Evolutionary conservation across 2,888 invertebrate species (phyloP).

Genomic region (Nipponacmea schrenckii): DNA sequence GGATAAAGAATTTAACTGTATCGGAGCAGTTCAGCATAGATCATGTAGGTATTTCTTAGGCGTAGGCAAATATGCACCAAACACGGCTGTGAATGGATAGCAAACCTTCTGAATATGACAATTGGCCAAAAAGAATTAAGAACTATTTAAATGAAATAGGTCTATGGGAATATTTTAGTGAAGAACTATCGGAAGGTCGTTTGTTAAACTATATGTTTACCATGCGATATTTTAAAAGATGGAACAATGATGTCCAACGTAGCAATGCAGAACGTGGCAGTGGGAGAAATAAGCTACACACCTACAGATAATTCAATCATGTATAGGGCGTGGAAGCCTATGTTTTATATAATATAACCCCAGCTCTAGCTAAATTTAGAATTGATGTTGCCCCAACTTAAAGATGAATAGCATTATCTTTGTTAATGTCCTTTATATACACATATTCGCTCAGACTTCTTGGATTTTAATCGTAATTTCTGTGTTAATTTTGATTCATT

Average conservation of each 20-base stretch:
- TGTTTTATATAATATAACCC: not conserved
- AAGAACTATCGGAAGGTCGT: not conserved
- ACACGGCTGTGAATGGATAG: constrained; percentile 10
- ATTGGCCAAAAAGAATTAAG: not conserved
- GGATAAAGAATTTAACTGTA: constrained; percentile 4
- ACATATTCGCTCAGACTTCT: not conserved
- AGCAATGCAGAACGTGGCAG: not conserved
- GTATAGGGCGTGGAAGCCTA: not conserved
- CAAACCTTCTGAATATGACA: constrained; percentile 10
- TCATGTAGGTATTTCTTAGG: constrained; percentile 17
- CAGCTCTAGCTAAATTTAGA: not conserved
- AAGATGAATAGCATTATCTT: not conserved
- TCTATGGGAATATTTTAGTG: not conserved
- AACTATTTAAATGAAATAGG: not conserved
- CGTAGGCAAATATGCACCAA: too few species aligned
- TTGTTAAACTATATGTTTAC: too few species aligned
- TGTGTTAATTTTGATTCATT: not conserved
- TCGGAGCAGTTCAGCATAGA: constrained; percentile 15
- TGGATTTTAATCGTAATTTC: not conserved
- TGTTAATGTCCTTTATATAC: not conserved
- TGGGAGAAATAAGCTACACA: not conserved
- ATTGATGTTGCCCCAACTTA: not conserved
- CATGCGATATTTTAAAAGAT: not conserved
- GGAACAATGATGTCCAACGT: not conserved
- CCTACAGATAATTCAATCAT: not conserved